These are phyloP conservation scores for Cyprinus carpio DNA, from an alignment of 2,113 vertebrate genomes.

Conservation along the genomic window DNA sequence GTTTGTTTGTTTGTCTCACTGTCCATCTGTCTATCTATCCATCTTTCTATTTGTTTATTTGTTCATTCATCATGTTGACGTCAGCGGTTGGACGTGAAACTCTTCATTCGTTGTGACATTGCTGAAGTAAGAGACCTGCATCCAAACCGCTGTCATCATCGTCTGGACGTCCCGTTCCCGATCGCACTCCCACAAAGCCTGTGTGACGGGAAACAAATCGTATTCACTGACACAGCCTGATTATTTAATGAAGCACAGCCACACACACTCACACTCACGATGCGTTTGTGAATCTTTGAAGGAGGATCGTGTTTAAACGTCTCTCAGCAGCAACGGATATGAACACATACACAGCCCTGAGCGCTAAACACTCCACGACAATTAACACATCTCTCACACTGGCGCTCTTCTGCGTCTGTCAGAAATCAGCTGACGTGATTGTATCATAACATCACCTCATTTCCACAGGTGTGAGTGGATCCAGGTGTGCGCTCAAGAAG, in stretches of 20 bases:
- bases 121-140: neutral
- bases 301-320: conserved; percentile 1
- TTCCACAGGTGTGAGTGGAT: conserved; percentile 5
- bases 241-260: neutral
- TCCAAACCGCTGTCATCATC: conserved; percentile 17
- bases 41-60: neutral
- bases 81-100: neutral
- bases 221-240: neutral
- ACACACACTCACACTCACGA: conserved; percentile 10
- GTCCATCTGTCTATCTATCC: neutral
- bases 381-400: neutral
- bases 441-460: neutral
- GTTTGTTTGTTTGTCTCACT: neutral
- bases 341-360: conserved; percentile 24
- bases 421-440: conserved; percentile 2
- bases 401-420: neutral
- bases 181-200: neutral
- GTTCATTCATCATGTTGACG: neutral
- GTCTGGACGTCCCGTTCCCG: neutral
- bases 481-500: conserved; percentile 39
- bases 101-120: neutral
- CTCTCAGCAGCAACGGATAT: conserved; percentile 53
- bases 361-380: conserved; percentile 1
- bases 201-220: neutral
- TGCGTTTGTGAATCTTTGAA: neutral